Percentiles rank a stretch among this genome's conserved stretches.
Conservation (phyloP, 1,140 invertebrate genomes). For the Agrypnia vestita region DNA sequence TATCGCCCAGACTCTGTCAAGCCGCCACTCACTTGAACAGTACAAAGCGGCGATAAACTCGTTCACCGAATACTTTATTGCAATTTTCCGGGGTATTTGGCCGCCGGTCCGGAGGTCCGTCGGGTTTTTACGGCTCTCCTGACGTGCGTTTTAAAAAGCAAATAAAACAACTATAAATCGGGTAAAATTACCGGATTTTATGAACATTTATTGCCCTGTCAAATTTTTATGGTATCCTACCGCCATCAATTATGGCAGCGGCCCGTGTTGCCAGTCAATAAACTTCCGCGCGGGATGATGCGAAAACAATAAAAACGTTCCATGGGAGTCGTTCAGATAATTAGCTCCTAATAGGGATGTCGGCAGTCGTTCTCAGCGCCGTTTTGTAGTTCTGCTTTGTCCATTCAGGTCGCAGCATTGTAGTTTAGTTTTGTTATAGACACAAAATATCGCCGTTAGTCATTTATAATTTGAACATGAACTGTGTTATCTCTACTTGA, state of each 20-base stretch:
- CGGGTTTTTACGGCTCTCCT: constrained; percentile 15
- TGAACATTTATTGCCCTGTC: constrained; percentile 44
- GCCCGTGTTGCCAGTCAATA: constrained; percentile 33
- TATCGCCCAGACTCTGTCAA: too few species aligned
- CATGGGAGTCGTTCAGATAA: not conserved
- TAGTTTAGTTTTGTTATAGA: too few species aligned
- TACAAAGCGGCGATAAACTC: too few species aligned
- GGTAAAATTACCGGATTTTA: constrained; percentile 39
- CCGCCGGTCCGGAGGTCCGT: constrained; percentile 1
- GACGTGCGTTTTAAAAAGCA: constrained; percentile 47
- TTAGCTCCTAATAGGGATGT: not conserved
- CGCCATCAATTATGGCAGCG: constrained; percentile 39
- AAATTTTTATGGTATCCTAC: constrained; percentile 43
- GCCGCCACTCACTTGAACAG: too few species aligned
- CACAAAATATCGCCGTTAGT: too few species aligned
- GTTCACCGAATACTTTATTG: too few species aligned
- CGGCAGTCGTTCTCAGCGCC: too few species aligned
- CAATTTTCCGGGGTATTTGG: not conserved
- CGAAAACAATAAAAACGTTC: constrained; percentile 33
- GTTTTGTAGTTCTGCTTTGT: too few species aligned
- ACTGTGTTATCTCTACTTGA: too few species aligned
- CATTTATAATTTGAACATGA: too few species aligned
- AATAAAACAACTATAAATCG: constrained; percentile 41
- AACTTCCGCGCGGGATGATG: constrained; percentile 25
- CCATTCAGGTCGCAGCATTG: not conserved